Evolutionary conservation across 2,888 invertebrate genomes (phyloP).

Genomic region (Stenurella melanura): DNA sequence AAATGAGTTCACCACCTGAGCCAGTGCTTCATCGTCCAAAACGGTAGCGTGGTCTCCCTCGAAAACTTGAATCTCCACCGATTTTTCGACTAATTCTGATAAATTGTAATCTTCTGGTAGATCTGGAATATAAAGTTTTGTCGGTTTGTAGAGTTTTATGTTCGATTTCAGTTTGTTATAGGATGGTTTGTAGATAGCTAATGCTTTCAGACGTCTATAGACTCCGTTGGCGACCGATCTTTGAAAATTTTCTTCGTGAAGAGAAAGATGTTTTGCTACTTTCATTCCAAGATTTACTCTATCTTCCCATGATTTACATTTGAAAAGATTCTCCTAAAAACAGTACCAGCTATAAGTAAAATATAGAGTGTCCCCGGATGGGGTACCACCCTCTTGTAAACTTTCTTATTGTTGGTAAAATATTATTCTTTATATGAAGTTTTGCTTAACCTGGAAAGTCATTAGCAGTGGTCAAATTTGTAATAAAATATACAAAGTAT

Average conservation of each 20-base stretch:
- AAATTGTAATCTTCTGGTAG: constrained; percentile 81
- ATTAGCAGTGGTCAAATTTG: too few relatives aligned
- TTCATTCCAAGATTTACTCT: constrained; percentile 39
- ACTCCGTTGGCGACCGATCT: constrained; percentile 44
- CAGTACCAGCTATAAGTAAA: constrained; percentile 13
- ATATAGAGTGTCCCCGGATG: too few relatives aligned
- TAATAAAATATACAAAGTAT: too few relatives aligned
- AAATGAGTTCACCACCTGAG: constrained; percentile 20
- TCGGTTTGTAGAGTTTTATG: constrained; percentile 58
- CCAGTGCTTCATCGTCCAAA: constrained; percentile 76
- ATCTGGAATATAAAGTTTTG: neutral
- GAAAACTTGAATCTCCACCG: constrained; percentile 78
- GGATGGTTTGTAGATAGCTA: constrained; percentile 54
- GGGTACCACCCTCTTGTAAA: too few relatives aligned
- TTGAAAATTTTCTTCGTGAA: constrained; percentile 25
- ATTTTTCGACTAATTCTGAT: constrained; percentile 72
- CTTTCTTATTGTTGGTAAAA: too few relatives aligned
- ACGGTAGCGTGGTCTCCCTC: constrained; percentile 70
- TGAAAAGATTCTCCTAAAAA: constrained; percentile 72
- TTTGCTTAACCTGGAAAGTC: too few relatives aligned
- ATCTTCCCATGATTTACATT: constrained; percentile 75
- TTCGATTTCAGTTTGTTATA: constrained; percentile 33
- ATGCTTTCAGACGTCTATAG: constrained; percentile 55
- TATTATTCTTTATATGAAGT: too few relatives aligned
- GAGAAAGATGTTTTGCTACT: neutral